Evolutionary conservation across 2,888 invertebrate species (phyloP), one percentile per base, ranked within the genome.

Genomic region (Perdita meconis): DNA sequence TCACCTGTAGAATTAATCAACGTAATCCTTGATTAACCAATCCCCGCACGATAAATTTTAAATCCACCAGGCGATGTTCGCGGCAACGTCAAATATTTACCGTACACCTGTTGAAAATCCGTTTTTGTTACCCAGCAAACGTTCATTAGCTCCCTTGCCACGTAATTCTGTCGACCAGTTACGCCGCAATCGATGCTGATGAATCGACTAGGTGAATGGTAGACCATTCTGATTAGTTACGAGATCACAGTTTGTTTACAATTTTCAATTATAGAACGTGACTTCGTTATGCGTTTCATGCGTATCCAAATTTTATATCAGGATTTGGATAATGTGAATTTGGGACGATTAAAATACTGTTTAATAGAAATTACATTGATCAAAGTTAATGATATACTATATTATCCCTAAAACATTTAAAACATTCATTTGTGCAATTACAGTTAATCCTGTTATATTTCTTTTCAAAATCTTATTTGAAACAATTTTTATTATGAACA

Each of bases 81-180:
- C 19, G 26, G 30, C 12, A 36, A 40, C 22, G 55, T 34, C 55
- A 55, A 65, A 65, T 55, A 55, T 61, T 69, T 60, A 69, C 42
- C 42, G 22, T 26, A 22, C 44, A 69, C 63, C 69, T 55, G 61
- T 69, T 55, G 69, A 69, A 55, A 24, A 55, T 55, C 24, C 61
- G 55, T 61, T 63, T 69, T 61, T 63, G 53, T 63, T 53, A 34
- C 16, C 42, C 5, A 6, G 47, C n/a, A 44, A 6, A 44, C 53
- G 34, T 69, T 69, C 55, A 55, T 63, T 55, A 55, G 44, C 13
- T n/a, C 36, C 3, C 34, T n/a, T 4, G 19, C 8, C 47, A 16
- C 30, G 53, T 51, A 16, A 61, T 42, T 36, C 42, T 8, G 12
- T 1, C 51, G 16, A 16, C 38, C n/a, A 22, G 24, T 42, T 36